Base-by-base conservation (phyloP, 2,888 invertebrate genomes). In the Hanleya hanleyi region DNA sequence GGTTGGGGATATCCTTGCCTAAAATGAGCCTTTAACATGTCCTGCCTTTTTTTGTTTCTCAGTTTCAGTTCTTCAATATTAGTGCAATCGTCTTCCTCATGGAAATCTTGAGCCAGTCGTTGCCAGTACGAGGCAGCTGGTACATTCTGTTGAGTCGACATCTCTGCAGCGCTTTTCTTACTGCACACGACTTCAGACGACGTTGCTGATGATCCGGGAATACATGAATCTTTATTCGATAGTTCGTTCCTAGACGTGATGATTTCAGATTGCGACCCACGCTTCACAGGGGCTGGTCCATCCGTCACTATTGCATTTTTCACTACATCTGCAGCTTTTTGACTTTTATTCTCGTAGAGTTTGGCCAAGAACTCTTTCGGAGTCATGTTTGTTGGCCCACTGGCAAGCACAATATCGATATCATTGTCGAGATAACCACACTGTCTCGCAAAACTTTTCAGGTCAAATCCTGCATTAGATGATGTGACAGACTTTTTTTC, bases 1-100 rank as follows among this genome's bases (percentile, higher is more conserved):
- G n/a, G n/a, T n/a, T n/a, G n/a, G n/a, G n/a, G n/a, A n/a, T n/a
- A 15, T 26, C 57, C 29, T 26, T 57, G 57, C 32, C 29, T 18
- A 4, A 57, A 29, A 57, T 15, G 1, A 29, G 57, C 15, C 65
- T 76, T 74, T 7, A 84, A 57, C 47, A 83, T 64, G 62, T 77
- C 76, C 69, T 83, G 83, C 51, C 84, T 69, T 71, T 80, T 83
- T 29, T 75, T 78, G 74, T 84, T 84, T 49, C 78, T 73, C 50
- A 72, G 69, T 66, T 81, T 83, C 9, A 83, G 67, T 57, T 83
- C 83, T 12, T 79, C 78, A 32, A 77, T 71, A 12, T 81, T 69
- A 62, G 77, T 74, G 62, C 49, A 49, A 38, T 74, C 77, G 67
- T 77, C 71, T 72, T 84, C 83, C 36, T 83, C 79, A 9, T 75